A percentile compares a stretch with the other conserved stretches of the same genome.
Evolutionary conservation across 2,113 vertebrate genomes (phyloP).

Genomic region (Sigmodon hispidus): DNA sequence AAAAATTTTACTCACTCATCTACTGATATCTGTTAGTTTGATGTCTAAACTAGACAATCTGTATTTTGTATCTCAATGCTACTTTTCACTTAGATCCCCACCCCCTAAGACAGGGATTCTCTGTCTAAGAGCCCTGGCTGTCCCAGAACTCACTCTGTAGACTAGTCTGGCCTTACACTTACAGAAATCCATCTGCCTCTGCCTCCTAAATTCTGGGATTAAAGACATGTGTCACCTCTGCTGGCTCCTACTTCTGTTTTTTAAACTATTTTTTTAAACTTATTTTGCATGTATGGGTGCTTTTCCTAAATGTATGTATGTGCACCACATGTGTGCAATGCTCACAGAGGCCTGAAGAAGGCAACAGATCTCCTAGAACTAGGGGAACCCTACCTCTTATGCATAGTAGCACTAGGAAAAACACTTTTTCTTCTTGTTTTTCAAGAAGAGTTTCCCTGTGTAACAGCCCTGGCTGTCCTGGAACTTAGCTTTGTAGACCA

Average conservation of each 20-base stretch:
- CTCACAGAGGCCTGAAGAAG: neutral
- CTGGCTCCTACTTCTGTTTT: too few relatives aligned
- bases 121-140: too few relatives aligned
- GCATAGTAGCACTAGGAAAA: neutral
- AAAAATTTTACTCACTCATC: neutral
- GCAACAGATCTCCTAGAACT: neutral
- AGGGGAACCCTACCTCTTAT: neutral
- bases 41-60: neutral
- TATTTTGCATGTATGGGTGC: too few relatives aligned
- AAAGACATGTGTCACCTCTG: too few relatives aligned
- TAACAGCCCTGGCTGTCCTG: neutral
- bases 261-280: too few relatives aligned
- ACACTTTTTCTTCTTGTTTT: neutral
- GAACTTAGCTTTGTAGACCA: neutral
- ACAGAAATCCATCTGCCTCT: too few relatives aligned
- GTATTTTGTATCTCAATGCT: slow-evolving; percentile 4
- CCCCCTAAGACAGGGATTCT: too few relatives aligned
- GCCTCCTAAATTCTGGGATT: too few relatives aligned
- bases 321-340: too few relatives aligned
- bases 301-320: too few relatives aligned
- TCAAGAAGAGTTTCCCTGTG: neutral
- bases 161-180: too few relatives aligned
- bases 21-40: slow-evolving; percentile 20
- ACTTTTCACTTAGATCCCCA: slow-evolving; percentile 9
- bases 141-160: too few relatives aligned